phyloP scores from a whole-genome alignment of 2,113 vertebrate genomes.

The Corapipo altera region DNA sequence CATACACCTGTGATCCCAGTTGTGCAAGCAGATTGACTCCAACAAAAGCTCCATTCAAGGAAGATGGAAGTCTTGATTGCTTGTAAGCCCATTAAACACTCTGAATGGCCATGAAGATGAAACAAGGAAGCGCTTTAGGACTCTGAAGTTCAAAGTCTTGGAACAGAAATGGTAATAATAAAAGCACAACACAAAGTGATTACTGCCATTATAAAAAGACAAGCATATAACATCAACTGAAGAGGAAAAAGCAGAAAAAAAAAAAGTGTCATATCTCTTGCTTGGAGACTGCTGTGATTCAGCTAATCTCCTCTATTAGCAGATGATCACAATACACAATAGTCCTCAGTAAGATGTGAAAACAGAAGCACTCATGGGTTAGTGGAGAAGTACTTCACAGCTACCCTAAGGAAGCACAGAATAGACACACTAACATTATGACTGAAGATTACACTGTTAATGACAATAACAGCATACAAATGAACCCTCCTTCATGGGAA shows the following conservation, averaged over 20 bases:
- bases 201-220: slow-evolving; percentile 49
- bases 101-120: slow-evolving; percentile 49
- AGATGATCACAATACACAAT: slow-evolving; percentile 29
- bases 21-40: slow-evolving; percentile 42
- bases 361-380: background rate
- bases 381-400: background rate
- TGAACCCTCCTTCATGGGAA: background rate
- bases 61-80: slow-evolving; percentile 6
- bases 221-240: background rate
- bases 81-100: slow-evolving; percentile 33
- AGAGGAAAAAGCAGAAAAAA: background rate
- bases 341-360: background rate
- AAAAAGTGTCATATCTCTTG: background rate
- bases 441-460: slow-evolving; percentile 22
- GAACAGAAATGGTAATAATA: slow-evolving; percentile 32
- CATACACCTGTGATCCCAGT: slow-evolving; percentile 41
- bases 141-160: slow-evolving; percentile 41
- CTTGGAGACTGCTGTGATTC: slow-evolving; percentile 37
- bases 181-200: slow-evolving; percentile 50
- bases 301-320: slow-evolving; percentile 53
- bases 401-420: slow-evolving; percentile 17
- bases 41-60: slow-evolving; percentile 31
- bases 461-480: slow-evolving; percentile 42
- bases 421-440: background rate
- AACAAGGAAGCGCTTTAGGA: slow-evolving; percentile 58